phyloP scores from a whole-genome alignment of 2,113 vertebrate species.

The Psammodynastes pulverulentus region DNA sequence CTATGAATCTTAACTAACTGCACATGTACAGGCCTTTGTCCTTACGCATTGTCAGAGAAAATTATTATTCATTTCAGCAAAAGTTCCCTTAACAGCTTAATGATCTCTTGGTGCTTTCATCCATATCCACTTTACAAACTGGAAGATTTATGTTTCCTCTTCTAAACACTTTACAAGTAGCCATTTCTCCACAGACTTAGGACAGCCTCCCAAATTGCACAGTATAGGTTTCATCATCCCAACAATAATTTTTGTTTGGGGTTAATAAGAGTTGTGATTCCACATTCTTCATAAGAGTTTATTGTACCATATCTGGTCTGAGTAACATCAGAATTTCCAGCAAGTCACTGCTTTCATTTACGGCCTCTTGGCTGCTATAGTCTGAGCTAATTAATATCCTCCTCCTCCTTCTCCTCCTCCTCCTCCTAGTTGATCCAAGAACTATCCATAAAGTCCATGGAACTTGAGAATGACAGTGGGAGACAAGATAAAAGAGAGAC shows the following conservation, averaged over 20 bases:
- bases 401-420: neutral
- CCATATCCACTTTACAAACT: neutral
- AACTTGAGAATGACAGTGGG: too few relatives aligned
- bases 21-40: neutral
- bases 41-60: neutral
- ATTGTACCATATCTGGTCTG: neutral
- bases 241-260: neutral
- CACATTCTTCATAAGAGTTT: neutral
- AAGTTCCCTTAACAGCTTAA: neutral
- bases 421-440: neutral
- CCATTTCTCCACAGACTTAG: neutral
- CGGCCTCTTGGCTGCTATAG: neutral
- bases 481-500: too few relatives aligned
- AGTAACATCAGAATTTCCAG: neutral
- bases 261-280: neutral
- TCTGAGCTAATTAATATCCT: neutral
- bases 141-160: neutral
- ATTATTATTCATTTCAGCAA: neutral
- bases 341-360: neutral
- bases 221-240: neutral
- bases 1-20: neutral
- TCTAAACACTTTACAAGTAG: neutral
- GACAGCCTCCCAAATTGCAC: neutral
- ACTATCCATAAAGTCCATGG: neutral
- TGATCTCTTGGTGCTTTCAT: neutral